Evolutionary conservation across 2,797 vertebrate genomes (phyloP), one percentile per base, ranked within the genome.

Genomic region (Pseudocheirus occidentalis): DNA sequence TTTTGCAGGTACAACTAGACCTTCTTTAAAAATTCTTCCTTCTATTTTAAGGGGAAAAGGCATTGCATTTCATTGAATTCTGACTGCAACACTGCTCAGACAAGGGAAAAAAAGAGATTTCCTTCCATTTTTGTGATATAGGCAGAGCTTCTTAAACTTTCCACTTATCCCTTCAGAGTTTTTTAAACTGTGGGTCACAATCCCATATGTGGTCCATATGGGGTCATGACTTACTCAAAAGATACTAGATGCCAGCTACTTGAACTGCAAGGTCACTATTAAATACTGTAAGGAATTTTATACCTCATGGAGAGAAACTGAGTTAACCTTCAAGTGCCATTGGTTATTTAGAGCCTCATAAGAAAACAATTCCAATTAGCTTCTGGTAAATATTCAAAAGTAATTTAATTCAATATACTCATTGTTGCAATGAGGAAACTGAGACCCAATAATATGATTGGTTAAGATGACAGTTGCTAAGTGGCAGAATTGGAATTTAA

Each of bases 341-440:
- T 10, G 66, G 21, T 4, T 27, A 4, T 5, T 34, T 4, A 4
- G 56, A 90, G 3, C 59, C n/a, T 29, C 1, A 94, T n/a, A 58
- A 94, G 40, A 95, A 92, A 87, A 9, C 57, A 62, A 91, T 18
- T 14, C 94, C 11, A 95, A 34, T 92, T 55, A 62, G 3, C 13
- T 50, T 96, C 92, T 89, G 29, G 18, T 90, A 58, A 54, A 21
- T n/a, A n/a, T n/a, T 24, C 40, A 46, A 18, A 81, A 14, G 34
- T 81, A 24, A 46, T 40, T 57, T 57, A 81, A 10, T 46, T 46
- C 40, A 46, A 81, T 81, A n/a, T 21, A 7, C 66, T 40, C n/a
- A 81, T 46, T 81, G 40, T 46, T 40, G n/a, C 16, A 46, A 4
- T 24, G 40, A 81, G 6, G 7, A 18, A 81, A 81, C 66, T 24